Conservation (phyloP, 2,113 vertebrate genomes). For the Xyliphius kryptos region DNA sequence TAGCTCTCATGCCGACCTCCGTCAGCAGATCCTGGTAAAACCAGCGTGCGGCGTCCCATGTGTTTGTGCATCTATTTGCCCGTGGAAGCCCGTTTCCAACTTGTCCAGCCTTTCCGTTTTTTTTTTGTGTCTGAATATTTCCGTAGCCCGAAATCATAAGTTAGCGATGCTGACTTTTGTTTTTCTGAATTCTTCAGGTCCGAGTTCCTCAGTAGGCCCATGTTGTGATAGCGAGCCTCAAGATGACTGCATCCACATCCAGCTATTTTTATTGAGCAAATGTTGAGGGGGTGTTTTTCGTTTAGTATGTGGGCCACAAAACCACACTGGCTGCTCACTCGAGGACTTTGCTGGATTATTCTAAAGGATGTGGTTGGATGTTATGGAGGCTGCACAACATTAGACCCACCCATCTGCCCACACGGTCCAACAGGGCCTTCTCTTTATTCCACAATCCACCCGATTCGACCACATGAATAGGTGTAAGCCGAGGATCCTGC, state of each 20-base stretch:
- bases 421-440: constrained; percentile 19
- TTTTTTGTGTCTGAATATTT: not conserved
- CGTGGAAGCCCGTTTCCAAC: not conserved
- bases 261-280: constrained; percentile 17
- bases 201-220: not conserved
- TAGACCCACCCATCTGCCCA: constrained; percentile 36
- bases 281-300: constrained; percentile 7
- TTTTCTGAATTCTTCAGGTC: not conserved
- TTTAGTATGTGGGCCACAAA: constrained; percentile 23
- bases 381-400: constrained; percentile 21
- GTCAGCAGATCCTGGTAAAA: not conserved
- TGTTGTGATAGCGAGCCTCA: not conserved
- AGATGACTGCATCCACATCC: not conserved
- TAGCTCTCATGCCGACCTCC: not conserved
- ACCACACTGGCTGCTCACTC: constrained; percentile 25
- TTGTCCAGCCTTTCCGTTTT: constrained; percentile 13
- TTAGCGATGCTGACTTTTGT: not conserved
- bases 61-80: constrained; percentile 11
- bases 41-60: not conserved
- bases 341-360: constrained; percentile 26
- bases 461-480: constrained; percentile 1
- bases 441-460: constrained; percentile 1
- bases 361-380: constrained; percentile 34
- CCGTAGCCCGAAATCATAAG: not conserved
- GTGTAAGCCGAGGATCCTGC: not conserved